phyloP scores from a whole-genome alignment of 2,888 invertebrate genomes.

The Acrocyrtus sp. region DNA sequence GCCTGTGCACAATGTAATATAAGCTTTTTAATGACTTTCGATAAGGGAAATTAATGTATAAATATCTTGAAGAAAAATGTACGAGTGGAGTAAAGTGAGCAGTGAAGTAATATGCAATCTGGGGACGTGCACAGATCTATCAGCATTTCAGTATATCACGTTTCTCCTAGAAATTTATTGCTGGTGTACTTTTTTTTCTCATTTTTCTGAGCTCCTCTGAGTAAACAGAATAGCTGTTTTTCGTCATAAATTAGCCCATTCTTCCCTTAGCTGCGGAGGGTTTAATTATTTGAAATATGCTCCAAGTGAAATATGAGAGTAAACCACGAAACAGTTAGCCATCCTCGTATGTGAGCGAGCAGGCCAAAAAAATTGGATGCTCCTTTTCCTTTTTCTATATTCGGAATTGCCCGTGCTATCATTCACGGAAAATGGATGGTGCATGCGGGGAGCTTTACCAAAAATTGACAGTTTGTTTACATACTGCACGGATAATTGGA shows the following conservation, averaged over 20 bases:
- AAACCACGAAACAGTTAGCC: not conserved
- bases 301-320: constrained; percentile 17
- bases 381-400: no score
- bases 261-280: not conserved
- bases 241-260: constrained; percentile 13
- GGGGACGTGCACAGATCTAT: not conserved
- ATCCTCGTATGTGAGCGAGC: no score
- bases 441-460: not conserved
- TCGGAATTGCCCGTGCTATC: not conserved
- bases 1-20: no score
- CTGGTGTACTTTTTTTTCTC: not conserved
- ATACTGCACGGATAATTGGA: not conserved
- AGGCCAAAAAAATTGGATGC: no score
- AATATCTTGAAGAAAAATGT: no score
- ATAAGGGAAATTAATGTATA: no score
- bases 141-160: not conserved
- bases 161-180: constrained; percentile 4
- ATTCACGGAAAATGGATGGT: not conserved
- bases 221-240: not conserved
- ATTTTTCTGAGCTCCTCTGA: not conserved
- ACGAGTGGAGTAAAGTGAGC: no score
- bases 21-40: not conserved
- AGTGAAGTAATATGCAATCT: no score
- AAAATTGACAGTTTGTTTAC: not conserved
- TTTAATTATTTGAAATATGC: constrained; percentile 15